Conservation (phyloP, 2,888 invertebrate species). For the Brachypalpus laphriformis region DNA sequence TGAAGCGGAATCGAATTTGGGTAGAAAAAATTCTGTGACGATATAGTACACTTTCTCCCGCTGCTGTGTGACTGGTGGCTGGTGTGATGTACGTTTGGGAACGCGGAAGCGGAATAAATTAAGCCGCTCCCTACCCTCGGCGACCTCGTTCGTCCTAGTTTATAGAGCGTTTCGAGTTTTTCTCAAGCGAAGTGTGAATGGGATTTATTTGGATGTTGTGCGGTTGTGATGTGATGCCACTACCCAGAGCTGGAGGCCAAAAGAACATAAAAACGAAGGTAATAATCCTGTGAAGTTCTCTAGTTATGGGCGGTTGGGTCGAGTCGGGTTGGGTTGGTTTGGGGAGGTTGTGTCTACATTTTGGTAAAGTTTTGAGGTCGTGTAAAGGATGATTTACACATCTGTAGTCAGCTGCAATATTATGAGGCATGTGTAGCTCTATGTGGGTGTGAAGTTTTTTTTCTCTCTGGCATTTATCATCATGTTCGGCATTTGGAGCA, state of each 20-base stretch:
- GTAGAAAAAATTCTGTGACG: background rate
- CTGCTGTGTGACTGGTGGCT: background rate
- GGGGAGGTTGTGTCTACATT: background rate
- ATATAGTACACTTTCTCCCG: background rate
- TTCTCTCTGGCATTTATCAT: slow-evolving; percentile 41
- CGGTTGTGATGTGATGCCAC: slow-evolving; percentile 33
- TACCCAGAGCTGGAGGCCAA: slow-evolving; percentile 21
- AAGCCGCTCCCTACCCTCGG: background rate
- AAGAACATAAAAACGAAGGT: slow-evolving; percentile 52
- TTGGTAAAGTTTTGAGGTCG: slow-evolving; percentile 60
- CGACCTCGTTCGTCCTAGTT: background rate
- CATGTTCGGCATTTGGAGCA: slow-evolving; percentile 52
- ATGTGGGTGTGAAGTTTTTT: slow-evolving; percentile 2
- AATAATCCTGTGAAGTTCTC: slow-evolving; percentile 38
- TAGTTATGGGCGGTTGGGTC: background rate
- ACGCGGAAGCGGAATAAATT: slow-evolving; percentile 38
- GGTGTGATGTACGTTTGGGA: slow-evolving; percentile 2
- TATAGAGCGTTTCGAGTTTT: slow-evolving; percentile 15
- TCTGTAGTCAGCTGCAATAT: slow-evolving; percentile 26
- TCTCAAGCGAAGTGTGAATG: slow-evolving; percentile 31
- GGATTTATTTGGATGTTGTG: slow-evolving; percentile 47
- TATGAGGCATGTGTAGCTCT: slow-evolving; percentile 2
- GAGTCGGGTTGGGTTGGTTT: no score
- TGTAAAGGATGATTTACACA: slow-evolving; percentile 37
- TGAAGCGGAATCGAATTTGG: slow-evolving; percentile 23